These are phyloP conservation scores for Pholis gunnellus DNA, from an alignment of 2,113 vertebrate genomes.

Conservation along the genomic window DNA sequence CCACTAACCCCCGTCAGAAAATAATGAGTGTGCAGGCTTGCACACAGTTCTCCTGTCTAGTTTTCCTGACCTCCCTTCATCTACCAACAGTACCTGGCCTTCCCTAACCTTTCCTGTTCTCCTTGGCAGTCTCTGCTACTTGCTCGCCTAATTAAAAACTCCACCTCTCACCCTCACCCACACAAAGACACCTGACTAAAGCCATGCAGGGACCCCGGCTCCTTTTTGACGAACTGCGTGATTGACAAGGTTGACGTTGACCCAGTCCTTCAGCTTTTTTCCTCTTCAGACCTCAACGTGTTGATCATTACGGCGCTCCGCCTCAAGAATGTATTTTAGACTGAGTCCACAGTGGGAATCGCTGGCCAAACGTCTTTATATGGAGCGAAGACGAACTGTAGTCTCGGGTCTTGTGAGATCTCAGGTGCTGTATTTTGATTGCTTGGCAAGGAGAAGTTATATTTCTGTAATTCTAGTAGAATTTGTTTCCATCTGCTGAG, in stretches of 20 bases:
- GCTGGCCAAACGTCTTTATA: not conserved
- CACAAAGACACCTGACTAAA: conserved; percentile 54
- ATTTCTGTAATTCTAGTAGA: not conserved
- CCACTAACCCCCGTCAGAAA: conserved; percentile 60
- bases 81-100: conserved; percentile 54
- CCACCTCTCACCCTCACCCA: conserved; percentile 66
- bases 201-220: conserved; percentile 20
- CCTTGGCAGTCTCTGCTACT: conserved; percentile 73
- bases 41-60: conserved; percentile 60
- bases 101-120: conserved; percentile 69
- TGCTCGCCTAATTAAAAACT: conserved; percentile 79
- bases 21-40: conserved; percentile 68
- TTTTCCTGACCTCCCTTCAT: conserved; percentile 61
- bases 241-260: conserved; percentile 63
- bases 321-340: conserved; percentile 55
- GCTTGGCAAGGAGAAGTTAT: not conserved
- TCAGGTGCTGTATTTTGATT: conserved; percentile 16
- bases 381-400: not conserved
- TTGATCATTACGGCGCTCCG: conserved; percentile 49
- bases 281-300: conserved; percentile 28
- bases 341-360: conserved; percentile 1
- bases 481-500: conserved; percentile 8
- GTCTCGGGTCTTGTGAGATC: not conserved
- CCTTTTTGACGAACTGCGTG: conserved; percentile 51
- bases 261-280: conserved; percentile 30